Evolutionary conservation across 2,113 vertebrate genomes (phyloP).

Genomic region (Tachycineta bicolor): DNA sequence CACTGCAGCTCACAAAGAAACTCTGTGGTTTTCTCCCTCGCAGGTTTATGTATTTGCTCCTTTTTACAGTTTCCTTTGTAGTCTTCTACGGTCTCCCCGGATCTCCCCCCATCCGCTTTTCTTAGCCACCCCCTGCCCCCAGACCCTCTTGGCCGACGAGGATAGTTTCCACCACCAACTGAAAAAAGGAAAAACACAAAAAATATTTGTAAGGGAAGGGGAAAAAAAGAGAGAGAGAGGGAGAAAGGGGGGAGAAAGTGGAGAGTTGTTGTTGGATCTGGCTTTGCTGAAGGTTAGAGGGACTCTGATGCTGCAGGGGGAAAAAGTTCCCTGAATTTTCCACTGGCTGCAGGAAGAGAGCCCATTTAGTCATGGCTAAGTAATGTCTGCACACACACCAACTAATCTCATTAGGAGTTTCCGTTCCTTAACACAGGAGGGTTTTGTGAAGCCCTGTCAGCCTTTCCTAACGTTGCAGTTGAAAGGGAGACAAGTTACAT

Average conservation of each 20-base stretch:
- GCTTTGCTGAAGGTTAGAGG: conserved; percentile 80
- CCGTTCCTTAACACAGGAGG: conserved; percentile 90
- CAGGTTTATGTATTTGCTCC: conserved; percentile 82
- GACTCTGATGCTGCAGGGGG: conserved; percentile 81
- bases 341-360: conserved; percentile 92
- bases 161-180: background rate
- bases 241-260: conserved; percentile 61
- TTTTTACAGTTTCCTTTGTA: conserved; percentile 80
- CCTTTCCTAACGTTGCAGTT: conserved; percentile 60
- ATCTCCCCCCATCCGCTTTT: conserved; percentile 1
- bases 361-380: conserved; percentile 94
- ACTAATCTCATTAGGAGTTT: conserved; percentile 99
- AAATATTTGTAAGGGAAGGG: background rate
- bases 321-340: conserved; percentile 88
- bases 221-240: background rate
- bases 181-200: background rate
- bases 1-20: conserved; percentile 96
- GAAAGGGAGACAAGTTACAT: conserved; percentile 70
- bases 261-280: conserved; percentile 81
- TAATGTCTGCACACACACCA: conserved; percentile 95
- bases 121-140: background rate
- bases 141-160: conserved; percentile 25
- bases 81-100: conserved; percentile 56
- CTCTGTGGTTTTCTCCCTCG: conserved; percentile 86
- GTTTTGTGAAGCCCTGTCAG: conserved; percentile 84